phyloP scores from a whole-genome alignment of 2,888 invertebrate species.

The Netelia virgata region DNA sequence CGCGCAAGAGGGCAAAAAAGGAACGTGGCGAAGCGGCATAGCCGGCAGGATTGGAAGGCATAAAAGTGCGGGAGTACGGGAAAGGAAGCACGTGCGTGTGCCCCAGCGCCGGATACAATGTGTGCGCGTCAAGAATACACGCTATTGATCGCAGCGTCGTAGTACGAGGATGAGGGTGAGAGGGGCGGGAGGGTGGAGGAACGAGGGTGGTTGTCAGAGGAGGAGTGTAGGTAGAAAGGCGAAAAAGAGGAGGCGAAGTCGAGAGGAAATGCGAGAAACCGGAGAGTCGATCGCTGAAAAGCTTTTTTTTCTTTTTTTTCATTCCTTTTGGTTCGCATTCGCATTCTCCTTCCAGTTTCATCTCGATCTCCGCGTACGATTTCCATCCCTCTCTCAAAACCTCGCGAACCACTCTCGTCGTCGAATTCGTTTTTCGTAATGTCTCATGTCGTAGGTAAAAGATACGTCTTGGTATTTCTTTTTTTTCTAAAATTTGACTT shows the following conservation, averaged over 20 bases:
- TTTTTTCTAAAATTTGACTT: too few species aligned
- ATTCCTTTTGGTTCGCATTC: constrained; percentile 15
- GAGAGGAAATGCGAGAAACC: constrained; percentile 74
- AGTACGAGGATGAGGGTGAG: constrained; percentile 37
- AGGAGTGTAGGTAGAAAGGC: constrained; percentile 66
- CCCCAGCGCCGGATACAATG: constrained; percentile 77
- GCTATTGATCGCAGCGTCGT: constrained; percentile 80
- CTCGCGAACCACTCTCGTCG: constrained; percentile 6
- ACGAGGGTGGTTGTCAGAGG: constrained; percentile 60
- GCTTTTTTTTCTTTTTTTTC: constrained; percentile 50
- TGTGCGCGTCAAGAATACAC: constrained; percentile 83
- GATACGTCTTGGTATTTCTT: background rate
- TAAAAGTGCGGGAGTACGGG: constrained; percentile 49
- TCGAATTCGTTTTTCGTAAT: constrained; percentile 24
- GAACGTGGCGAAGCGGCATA: constrained; percentile 27
- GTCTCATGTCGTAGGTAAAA: constrained; percentile 31
- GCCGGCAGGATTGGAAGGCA: constrained; percentile 20
- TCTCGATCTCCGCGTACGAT: constrained; percentile 57
- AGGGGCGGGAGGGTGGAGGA: constrained; percentile 24
- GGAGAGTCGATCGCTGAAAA: constrained; percentile 64
- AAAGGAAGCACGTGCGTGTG: constrained; percentile 61
- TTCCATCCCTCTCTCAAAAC: constrained; percentile 47
- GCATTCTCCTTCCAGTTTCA: constrained; percentile 20
- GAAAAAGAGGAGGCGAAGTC: constrained; percentile 74
- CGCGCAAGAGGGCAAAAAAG: constrained; percentile 49